Percentiles rank a stretch among this genome's conserved stretches.
phyloP scores from a whole-genome alignment of 92 coral and sea anemone genomes.

The Heliopora coerulea region DNA sequence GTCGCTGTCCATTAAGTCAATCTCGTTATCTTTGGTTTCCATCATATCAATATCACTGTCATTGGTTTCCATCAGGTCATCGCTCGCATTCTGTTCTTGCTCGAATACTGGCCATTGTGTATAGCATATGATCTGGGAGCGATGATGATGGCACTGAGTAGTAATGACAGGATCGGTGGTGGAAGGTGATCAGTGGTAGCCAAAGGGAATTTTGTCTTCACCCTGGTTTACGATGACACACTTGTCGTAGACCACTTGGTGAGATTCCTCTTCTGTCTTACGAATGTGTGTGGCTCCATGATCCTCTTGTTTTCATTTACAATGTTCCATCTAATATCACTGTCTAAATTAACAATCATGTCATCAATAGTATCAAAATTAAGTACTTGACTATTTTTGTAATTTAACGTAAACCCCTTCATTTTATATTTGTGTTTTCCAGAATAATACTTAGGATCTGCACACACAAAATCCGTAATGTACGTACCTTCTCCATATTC shows the following conservation, averaged over 20 bases:
- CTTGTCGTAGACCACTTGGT: conserved; percentile 46
- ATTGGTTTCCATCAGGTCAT: background rate
- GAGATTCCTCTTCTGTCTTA: conserved; percentile 21
- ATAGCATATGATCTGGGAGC: background rate
- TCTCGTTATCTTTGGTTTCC: background rate
- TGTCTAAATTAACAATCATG: conserved; percentile 15
- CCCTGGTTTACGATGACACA: no score
- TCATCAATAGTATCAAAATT: conserved; percentile 34
- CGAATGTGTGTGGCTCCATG: conserved; percentile 26
- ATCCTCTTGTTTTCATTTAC: conserved; percentile 31
- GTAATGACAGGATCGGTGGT: no score
- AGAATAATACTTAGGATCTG: conserved; percentile 32
- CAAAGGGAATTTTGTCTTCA: no score
- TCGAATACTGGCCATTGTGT: background rate
- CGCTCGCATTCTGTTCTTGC: background rate
- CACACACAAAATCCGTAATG: no score
- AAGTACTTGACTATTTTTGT: conserved; percentile 28
- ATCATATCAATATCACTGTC: background rate
- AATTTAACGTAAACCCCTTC: conserved; percentile 45
- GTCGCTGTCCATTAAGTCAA: background rate
- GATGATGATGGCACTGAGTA: background rate
- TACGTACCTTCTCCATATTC: no score
- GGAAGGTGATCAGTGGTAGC: no score
- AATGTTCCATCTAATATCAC: background rate
- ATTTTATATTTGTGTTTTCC: conserved; percentile 19